A percentile compares a stretch with the other conserved stretches of the same genome.
phyloP scores from a whole-genome alignment of 1,140 invertebrate species.

The Psix sp. region DNA sequence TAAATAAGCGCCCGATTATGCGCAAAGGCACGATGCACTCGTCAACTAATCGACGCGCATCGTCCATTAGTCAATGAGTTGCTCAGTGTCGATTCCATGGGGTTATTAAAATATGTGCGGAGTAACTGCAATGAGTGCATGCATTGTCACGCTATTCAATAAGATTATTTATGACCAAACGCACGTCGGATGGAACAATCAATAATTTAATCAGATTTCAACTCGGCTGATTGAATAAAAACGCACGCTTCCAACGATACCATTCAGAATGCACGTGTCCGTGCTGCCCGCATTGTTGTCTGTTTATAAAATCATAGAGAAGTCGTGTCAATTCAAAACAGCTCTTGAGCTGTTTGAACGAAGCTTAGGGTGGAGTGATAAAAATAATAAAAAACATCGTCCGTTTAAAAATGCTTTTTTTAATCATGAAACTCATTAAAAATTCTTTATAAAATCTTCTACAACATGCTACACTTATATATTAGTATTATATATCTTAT shows the following conservation, averaged over 20 bases:
- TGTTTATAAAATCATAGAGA: not conserved
- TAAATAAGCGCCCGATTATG: conserved; percentile 33
- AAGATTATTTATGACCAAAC: conserved; percentile 24
- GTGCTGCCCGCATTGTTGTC: conserved; percentile 20
- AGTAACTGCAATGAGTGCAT: conserved; percentile 11
- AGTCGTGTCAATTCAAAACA: not conserved
- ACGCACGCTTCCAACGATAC: not conserved
- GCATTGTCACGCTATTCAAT: conserved; percentile 22
- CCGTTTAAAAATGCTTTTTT: too few relatives aligned
- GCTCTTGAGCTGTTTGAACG: too few relatives aligned
- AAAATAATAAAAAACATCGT: too few relatives aligned
- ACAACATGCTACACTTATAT: too few relatives aligned
- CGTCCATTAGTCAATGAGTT: conserved; percentile 44
- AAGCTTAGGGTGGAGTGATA: too few relatives aligned
- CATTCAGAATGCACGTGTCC: conserved; percentile 5
- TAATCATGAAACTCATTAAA: too few relatives aligned
- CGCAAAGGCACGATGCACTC: conserved; percentile 11
- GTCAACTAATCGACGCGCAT: conserved; percentile 28
- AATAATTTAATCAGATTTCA: conserved; percentile 35
- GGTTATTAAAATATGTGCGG: conserved; percentile 25
- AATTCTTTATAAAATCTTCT: too few relatives aligned
- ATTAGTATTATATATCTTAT: too few relatives aligned
- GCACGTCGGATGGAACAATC: conserved; percentile 2
- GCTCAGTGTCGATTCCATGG: conserved; percentile 31
- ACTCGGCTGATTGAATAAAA: conserved; percentile 14